Evolutionary conservation across 2,797 vertebrate species (phyloP).

Genomic region (Heliangelus exortis): DNA sequence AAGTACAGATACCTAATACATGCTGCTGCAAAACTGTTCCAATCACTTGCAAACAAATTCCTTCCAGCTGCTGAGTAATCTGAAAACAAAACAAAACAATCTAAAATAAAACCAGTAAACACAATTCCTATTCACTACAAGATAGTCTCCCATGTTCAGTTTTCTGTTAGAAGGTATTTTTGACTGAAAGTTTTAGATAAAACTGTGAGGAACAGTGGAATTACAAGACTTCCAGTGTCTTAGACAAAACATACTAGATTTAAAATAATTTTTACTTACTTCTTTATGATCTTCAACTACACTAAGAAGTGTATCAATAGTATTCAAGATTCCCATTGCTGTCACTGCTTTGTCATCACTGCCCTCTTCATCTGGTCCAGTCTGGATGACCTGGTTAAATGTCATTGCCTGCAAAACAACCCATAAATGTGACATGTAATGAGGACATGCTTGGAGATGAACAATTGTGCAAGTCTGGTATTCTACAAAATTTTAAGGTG

Average conservation of each 20-base stretch:
- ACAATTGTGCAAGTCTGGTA: not conserved
- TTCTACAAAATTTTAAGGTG: not conserved
- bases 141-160: not conserved
- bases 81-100: slow-evolving; percentile 64
- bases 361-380: slow-evolving; percentile 96
- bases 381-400: slow-evolving; percentile 99
- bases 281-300: slow-evolving; percentile 99
- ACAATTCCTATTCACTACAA: not conserved
- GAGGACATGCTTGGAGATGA: not conserved
- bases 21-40: slow-evolving; percentile 98
- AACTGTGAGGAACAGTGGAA: not conserved
- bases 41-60: slow-evolving; percentile 98
- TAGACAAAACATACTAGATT: not conserved
- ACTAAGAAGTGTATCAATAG: slow-evolving; percentile 96
- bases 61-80: slow-evolving; percentile 98
- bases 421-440: not conserved
- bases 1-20: slow-evolving; percentile 86
- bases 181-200: not conserved
- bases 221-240: not conserved
- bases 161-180: not conserved
- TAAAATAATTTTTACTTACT: slow-evolving; percentile 77
- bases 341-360: slow-evolving; percentile 99
- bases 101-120: not conserved
- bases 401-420: slow-evolving; percentile 91
- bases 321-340: slow-evolving; percentile 99